These are phyloP conservation scores for Epinephelus fuscoguttatus DNA, from an alignment of 2,113 vertebrate species.

Conservation along the genomic window DNA sequence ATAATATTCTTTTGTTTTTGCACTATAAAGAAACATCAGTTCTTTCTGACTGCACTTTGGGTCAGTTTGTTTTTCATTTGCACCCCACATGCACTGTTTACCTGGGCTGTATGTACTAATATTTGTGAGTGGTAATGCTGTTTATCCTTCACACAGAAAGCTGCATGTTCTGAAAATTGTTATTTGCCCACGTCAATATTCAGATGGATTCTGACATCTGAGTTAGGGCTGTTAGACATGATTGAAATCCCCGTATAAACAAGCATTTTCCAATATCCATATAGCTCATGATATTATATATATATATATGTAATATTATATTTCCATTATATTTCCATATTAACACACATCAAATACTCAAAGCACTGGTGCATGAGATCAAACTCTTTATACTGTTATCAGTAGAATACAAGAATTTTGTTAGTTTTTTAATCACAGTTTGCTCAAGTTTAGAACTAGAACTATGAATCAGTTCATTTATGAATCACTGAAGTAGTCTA, in stretches of 20 bases:
- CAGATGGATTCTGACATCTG: not conserved
- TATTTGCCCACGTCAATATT: fast-evolving
- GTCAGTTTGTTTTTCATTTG: constrained; percentile 8
- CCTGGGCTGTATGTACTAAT: not conserved
- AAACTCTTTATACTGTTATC: not conserved
- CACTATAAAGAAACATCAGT: constrained; percentile 12
- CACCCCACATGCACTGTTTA: not conserved
- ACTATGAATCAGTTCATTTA: not conserved
- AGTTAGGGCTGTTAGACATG: not conserved
- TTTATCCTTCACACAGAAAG: constrained; percentile 8
- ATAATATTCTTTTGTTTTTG: constrained; percentile 15
- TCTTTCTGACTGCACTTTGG: not conserved
- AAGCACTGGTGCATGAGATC: not conserved
- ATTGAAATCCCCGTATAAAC: not conserved
- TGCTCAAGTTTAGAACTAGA: not conserved
- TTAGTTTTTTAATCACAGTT: not conserved
- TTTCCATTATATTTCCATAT: not conserved
- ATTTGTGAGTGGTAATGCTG: not conserved
- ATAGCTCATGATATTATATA: fast-evolving
- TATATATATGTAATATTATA: not conserved
- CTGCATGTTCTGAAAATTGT: not conserved
- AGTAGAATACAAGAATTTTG: not conserved
- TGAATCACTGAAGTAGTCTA: not conserved
- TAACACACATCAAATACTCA: not conserved
- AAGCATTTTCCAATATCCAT: not conserved